Evolutionary conservation across 2,888 invertebrate genomes (phyloP), one percentile per base, ranked within the genome.

Genomic region (Yponomeuta cagnagella): DNA sequence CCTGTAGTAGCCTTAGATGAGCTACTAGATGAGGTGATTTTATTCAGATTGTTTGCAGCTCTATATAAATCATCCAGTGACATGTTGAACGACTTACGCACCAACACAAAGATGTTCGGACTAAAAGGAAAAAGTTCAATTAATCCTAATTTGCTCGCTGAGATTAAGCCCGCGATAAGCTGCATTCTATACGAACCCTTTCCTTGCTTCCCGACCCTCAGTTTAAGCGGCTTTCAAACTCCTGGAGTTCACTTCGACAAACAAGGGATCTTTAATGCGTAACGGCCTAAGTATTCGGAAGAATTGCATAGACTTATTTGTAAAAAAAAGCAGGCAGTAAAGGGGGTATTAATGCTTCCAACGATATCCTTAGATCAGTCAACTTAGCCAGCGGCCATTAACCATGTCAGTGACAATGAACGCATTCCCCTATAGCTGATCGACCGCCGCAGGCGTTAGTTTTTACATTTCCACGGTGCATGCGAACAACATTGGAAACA

Each of bases 141-240:
- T 91, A 91, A 91, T 92, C 92, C 92, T 86, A 92, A 91, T 91
- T 92, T 88, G 89, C 84, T 83, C 84, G 86, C 85, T 80, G 84
- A 92, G 91, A 90, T 90, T 89, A 90, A 87, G 83, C 83, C 82
- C 75, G 77, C 85, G 91, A 91, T 91, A 91, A 86, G 84, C 84
- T 82, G 79, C 84, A 82, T 87, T 87, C 83, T 83, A 80, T 83
- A 85, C 78, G 86, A 89, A 89, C 90, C 91, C 90, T 90, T 90
- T 90, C 82, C 88, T 87, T 83, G 76, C 80, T 85, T 84, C 82
- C 83, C 84, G 81, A 80, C 85, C 87, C 87, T 86, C 85, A 83
- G 77, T 76, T 82, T 90, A 90, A 91, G 90, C 91, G 80, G 90
- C 89, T 90, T 90, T 88, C 83, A 87, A 89, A 87, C 82, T 82